These are phyloP conservation scores for Sesia bembeciformis DNA, from an alignment of 2,888 invertebrate species.

Conservation along the genomic window DNA sequence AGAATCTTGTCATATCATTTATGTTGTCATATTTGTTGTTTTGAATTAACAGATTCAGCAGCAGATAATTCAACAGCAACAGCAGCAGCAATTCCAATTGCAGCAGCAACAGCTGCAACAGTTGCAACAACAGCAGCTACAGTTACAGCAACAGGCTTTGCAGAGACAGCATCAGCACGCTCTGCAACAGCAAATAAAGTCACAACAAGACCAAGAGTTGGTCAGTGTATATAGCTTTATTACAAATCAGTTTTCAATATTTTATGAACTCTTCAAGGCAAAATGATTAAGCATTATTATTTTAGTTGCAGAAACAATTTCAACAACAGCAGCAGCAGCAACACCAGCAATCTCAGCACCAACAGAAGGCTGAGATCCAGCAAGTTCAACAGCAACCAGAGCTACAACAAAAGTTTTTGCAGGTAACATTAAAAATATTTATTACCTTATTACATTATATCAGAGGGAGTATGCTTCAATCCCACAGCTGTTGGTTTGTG, in stretches of 20 bases:
- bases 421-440: constrained; percentile 25
- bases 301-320: constrained; percentile 50
- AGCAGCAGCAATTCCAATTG: constrained; percentile 42
- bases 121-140: constrained; percentile 32
- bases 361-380: constrained; percentile 47
- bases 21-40: constrained; percentile 1
- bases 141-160: constrained; percentile 44
- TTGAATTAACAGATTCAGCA: constrained; percentile 27
- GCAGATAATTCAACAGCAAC: constrained; percentile 51
- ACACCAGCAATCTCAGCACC: constrained; percentile 42
- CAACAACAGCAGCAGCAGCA: constrained; percentile 43
- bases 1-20: neutral
- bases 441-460: too few species aligned
- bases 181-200: constrained; percentile 75
- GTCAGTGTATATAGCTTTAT: constrained; percentile 21
- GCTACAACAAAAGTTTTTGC: constrained; percentile 62
- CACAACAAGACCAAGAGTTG: constrained; percentile 71
- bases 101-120: constrained; percentile 27
- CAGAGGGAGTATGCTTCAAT: too few species aligned
- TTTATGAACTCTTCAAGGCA: neutral
- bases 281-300: neutral
- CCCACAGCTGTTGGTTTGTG: too few species aligned
- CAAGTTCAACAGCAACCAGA: constrained; percentile 64
- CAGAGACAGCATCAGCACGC: constrained; percentile 64
- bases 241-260: neutral